These are phyloP conservation scores for Galerucella nymphaeae DNA, from an alignment of 2,888 invertebrate genomes.

Conservation along the genomic window DNA sequence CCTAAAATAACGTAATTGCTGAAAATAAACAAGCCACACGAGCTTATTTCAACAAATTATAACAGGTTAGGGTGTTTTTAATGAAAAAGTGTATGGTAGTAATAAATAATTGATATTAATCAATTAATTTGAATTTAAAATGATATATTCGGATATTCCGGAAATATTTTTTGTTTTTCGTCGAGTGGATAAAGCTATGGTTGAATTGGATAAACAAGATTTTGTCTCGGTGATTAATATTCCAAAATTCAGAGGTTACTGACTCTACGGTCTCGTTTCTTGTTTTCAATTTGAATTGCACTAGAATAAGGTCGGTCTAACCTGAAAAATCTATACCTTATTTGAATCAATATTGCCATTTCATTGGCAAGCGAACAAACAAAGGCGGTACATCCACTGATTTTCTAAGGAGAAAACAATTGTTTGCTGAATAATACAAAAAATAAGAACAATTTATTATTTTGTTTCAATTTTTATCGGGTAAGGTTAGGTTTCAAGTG, in stretches of 20 bases:
- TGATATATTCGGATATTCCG: neutral
- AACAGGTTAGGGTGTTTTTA: no score
- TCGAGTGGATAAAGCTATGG: neutral
- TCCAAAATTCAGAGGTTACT: constrained; percentile 46
- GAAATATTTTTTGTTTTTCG: neutral
- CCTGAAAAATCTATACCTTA: constrained; percentile 35
- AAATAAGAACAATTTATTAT: no score
- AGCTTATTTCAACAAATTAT: no score
- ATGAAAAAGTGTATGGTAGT: no score
- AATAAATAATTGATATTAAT: no score
- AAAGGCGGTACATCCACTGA: constrained; percentile 5
- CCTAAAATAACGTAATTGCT: no score
- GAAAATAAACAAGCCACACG: no score
- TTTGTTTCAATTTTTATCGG: no score
- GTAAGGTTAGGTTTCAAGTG: no score
- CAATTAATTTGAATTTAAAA: no score
- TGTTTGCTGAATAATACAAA: no score
- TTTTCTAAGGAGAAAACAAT: neutral
- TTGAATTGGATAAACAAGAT: constrained; percentile 26
- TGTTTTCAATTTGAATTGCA: constrained; percentile 47
- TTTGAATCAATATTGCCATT: constrained; percentile 32
- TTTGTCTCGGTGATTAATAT: constrained; percentile 31
- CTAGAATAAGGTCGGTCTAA: constrained; percentile 36
- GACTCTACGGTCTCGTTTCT: constrained; percentile 47
- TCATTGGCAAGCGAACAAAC: constrained; percentile 27